A percentile compares a stretch with the other conserved stretches of the same genome.
These are phyloP conservation scores for Cylloceria caligata DNA, from an alignment of 2,888 invertebrate genomes.

Conservation along the genomic window DNA sequence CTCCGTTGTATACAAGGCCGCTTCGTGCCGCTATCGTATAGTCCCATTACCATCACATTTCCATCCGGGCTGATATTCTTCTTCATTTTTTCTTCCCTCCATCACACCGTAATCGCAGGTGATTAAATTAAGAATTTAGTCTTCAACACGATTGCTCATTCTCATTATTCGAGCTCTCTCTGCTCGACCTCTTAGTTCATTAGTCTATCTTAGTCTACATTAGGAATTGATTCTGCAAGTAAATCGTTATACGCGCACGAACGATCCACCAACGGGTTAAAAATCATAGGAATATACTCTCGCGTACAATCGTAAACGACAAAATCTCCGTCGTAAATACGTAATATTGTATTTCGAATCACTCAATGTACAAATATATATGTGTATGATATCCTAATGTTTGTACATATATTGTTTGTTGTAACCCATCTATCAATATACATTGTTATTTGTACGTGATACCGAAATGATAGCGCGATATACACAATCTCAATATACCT, in stretches of 20 bases:
- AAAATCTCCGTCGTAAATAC: conserved; percentile 32
- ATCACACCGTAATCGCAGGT: too few relatives aligned
- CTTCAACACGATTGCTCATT: conserved; percentile 13
- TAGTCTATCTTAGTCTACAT: conserved; percentile 22
- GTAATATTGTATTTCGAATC: conserved; percentile 44
- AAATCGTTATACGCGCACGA: conserved; percentile 40
- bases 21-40: too few relatives aligned
- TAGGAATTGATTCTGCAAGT: not conserved
- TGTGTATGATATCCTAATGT: conserved; percentile 14
- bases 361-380: conserved; percentile 56
- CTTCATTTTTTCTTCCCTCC: too few relatives aligned
- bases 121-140: not conserved
- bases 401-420: conserved; percentile 18
- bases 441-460: conserved; percentile 47
- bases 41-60: too few relatives aligned
- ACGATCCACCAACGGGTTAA: conserved; percentile 9
- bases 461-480: conserved; percentile 28
- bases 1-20: too few relatives aligned
- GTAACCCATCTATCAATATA: too few relatives aligned
- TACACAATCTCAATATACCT: conserved; percentile 8
- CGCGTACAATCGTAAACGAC: not conserved
- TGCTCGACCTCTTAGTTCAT: conserved; percentile 22
- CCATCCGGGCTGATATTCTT: too few relatives aligned
- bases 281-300: conserved; percentile 1
- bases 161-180: conserved; percentile 5